Evolutionary conservation across 2,888 invertebrate species (phyloP), one percentile per base, ranked within the genome.

Genomic region (Nomada flava): DNA sequence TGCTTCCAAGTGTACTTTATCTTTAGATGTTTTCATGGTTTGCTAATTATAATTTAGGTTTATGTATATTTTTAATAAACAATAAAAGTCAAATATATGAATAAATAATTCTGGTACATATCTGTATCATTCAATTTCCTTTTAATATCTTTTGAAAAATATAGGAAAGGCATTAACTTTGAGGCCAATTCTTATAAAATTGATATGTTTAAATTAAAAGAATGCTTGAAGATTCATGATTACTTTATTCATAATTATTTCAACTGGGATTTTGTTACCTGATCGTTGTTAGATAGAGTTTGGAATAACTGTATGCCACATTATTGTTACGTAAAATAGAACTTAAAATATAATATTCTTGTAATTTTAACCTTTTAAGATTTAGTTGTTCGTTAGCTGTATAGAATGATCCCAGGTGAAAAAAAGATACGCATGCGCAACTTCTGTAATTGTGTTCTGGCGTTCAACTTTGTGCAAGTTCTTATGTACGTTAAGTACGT

Each of bases 321-420:
- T 59, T 20, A 13, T 65, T 68, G 11, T 60, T 55, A 47, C 29
- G 50, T 69, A 55, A 52, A 81, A 73, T n/a, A 44, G 50, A 50
- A 68, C 55, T 73, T 18, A 60, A 83, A 77, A 71, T 76, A 71
- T 77, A 70, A 70, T 71, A 83, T 70, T 73, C 62, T 23, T 82
- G 53, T 59, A 70, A 47, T 50, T 79, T 84, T 76, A 79, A 83
- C 78, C 82, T 82, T 82, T 78, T 52, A 68, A 75, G 76, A 77
- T 73, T 81, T 75, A 74, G 74, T 71, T 77, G 36, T 71, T 83
- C 67, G 50, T 77, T 76, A 53, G 44, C 29, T 79, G 65, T 55
- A 59, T 71, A 68, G 20, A 29, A 50, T 15, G 57, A 72, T 50
- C 11, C 26, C 50, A 29, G n/a, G 62, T 18, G 11, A 59, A 53